These are phyloP conservation scores for Blastobasis adustella DNA, from an alignment of 2,888 invertebrate genomes.

Conservation along the genomic window DNA sequence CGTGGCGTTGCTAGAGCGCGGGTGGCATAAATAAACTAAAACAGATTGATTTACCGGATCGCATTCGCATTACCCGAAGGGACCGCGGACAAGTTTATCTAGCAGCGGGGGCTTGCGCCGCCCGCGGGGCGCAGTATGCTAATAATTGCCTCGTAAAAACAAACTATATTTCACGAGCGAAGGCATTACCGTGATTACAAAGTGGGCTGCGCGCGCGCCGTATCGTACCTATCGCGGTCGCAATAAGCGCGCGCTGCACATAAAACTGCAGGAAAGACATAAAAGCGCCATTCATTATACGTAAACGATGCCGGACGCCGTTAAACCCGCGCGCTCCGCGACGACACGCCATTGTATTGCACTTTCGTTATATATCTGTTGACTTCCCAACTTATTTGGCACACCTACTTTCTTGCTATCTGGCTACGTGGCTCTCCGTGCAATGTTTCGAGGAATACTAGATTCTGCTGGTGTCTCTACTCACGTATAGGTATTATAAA, in stretches of 20 bases:
- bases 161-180: conserved; percentile 6
- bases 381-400: conserved; percentile 3
- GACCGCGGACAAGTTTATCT: conserved; percentile 39
- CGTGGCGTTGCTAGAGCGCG: no score
- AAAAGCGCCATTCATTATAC: conserved; percentile 30
- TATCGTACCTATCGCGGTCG: conserved; percentile 8
- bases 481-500: no score
- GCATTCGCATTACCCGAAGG: conserved; percentile 17
- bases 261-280: conserved; percentile 32
- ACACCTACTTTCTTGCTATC: neutral
- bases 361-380: conserved; percentile 4
- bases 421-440: no score
- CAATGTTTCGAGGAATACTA: no score
- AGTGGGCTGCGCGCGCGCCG: no score
- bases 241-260: conserved; percentile 26
- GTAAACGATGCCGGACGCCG: conserved; percentile 21
- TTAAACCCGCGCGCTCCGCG: conserved; percentile 9
- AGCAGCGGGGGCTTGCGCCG: conserved; percentile 35
- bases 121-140: conserved; percentile 36
- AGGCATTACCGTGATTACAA: neutral
- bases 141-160: conserved; percentile 32
- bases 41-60: conserved; percentile 3
- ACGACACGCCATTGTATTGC: conserved; percentile 5
- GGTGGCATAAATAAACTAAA: neutral
- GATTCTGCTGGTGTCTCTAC: no score